Percentiles rank a stretch among this genome's conserved stretches.
Conservation (phyloP, 2,113 vertebrate species). For the Pipra filicauda region DNA sequence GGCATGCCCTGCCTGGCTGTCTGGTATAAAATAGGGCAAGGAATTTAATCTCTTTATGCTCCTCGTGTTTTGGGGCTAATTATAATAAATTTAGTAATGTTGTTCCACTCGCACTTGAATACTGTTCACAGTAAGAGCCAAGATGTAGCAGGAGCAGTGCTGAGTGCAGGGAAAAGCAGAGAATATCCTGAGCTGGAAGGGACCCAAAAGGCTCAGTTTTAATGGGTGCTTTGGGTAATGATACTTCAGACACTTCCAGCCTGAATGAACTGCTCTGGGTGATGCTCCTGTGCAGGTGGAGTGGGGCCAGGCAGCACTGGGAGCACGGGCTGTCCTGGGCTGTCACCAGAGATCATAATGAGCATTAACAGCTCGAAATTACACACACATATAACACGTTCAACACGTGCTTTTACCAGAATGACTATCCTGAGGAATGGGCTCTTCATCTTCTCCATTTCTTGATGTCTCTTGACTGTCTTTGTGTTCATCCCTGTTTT, state of each 20-base stretch:
- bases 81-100: neutral
- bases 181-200: neutral
- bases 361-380: neutral
- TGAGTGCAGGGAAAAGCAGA: neutral
- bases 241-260: neutral
- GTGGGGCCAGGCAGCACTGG: neutral
- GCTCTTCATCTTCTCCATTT: fast-evolving
- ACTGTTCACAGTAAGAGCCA: neutral
- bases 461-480: neutral
- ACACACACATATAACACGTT: neutral
- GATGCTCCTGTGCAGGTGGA: neutral
- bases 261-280: fast-evolving
- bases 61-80: neutral
- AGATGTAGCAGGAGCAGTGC: neutral
- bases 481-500: neutral
- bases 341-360: neutral
- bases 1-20: fast-evolving
- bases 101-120: neutral
- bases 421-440: neutral
- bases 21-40: neutral
- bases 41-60: neutral
- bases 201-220: neutral
- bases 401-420: neutral
- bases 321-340: neutral
- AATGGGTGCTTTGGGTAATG: neutral